Percentiles rank a stretch among this genome's conserved stretches.
phyloP scores from a whole-genome alignment of 1,140 invertebrate species.

The Eciton burchellii region DNA sequence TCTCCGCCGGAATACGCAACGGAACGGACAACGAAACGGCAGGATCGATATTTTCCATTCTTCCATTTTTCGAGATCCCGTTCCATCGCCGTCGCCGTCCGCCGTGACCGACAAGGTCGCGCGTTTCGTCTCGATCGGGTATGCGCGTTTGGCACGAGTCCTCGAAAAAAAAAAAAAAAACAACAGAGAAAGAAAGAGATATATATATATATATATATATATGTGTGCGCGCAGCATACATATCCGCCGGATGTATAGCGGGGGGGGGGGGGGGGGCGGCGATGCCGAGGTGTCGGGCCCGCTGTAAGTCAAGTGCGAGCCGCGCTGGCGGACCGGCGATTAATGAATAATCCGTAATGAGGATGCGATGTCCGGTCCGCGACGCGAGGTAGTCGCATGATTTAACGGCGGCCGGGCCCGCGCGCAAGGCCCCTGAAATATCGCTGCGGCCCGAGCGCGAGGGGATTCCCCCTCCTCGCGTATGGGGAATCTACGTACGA shows the following conservation, averaged over 20 bases:
- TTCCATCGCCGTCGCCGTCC: background rate
- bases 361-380: constrained; percentile 74
- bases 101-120: background rate
- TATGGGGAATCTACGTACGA: constrained; percentile 45
- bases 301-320: constrained; percentile 49
- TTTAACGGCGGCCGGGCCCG: constrained; percentile 71
- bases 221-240: background rate
- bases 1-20: too few relatives aligned
- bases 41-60: background rate
- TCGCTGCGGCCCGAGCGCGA: constrained; percentile 60
- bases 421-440: constrained; percentile 74
- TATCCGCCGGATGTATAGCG: background rate
- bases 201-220: background rate
- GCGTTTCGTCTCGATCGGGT: constrained; percentile 15
- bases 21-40: background rate
- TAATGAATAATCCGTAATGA: constrained; percentile 83
- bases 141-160: background rate
- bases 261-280: constrained; percentile 29
- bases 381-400: constrained; percentile 67
- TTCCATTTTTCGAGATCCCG: constrained; percentile 2
- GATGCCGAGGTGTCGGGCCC: constrained; percentile 41
- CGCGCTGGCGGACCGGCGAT: constrained; percentile 67
- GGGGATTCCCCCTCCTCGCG: constrained; percentile 11
- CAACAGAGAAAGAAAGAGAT: too few relatives aligned
- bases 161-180: constrained; percentile 4